Base-by-base conservation (phyloP, 1,140 invertebrate species). In the Agrypnia vestita region DNA sequence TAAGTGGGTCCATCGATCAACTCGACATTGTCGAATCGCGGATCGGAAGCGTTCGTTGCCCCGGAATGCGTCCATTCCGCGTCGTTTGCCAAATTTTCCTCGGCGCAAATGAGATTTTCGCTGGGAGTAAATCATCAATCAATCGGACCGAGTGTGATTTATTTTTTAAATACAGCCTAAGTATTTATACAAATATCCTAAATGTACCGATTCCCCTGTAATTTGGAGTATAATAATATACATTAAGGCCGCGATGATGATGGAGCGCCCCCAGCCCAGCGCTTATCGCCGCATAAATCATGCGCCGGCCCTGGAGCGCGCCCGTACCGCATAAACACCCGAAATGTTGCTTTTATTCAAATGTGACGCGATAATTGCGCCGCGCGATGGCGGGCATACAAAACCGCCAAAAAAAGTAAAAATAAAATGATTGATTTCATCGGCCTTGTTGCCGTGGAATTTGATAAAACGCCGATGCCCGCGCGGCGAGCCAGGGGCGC, bases 311-410 rank as follows among this genome's bases (percentile, higher is more conserved):
- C 51, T 69, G 71, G 62, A 74, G 61, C 78, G 61, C 21, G 53
- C 53, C 53, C 55, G 51, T 49, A 21, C 51, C n/a, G 76, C 80
- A 79, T 82, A 82, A 82, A 74, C 75, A 78, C 75, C 73, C 74
- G 59, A 83, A 83, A 83, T 81, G 82, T 80, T 78, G 72, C 69
- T 83, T 83, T 83, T 83, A 83, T 83, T 83, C 82, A 83, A 83
- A 83, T 83, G 79, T 83, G 82, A 83, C 82, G 72, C 55, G 76
- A 79, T 83, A 83, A 83, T 83, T 81, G 82, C 72, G 71, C 59
- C 67, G 12, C 59, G 25, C 19, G 13, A 19, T 43, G 17, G 9
- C 9, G 12, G 71, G 17, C 47, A 55, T 35, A 71, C 46, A 15
- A 46, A 46, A 12, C 46, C 62, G 25, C 53, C 13, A 17, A 17